Conservation (phyloP, 2,888 invertebrate species). For the Electrophaes corylata region DNA sequence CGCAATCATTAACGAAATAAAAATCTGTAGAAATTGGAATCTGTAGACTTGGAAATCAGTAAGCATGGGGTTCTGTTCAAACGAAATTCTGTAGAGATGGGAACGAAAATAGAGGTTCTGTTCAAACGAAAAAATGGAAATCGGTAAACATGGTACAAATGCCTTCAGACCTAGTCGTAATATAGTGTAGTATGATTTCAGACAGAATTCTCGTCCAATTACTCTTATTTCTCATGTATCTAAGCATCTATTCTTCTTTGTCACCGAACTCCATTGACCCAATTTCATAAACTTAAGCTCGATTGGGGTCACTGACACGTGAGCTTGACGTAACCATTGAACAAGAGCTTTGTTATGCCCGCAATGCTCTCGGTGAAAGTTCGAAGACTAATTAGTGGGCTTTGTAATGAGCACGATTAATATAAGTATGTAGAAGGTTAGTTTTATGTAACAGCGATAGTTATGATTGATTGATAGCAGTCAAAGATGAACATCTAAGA, state of each 20-base stretch:
- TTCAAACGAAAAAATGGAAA: no score
- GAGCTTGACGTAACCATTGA: conserved; percentile 37
- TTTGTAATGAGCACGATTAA: conserved; percentile 30
- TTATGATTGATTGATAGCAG: conserved; percentile 3
- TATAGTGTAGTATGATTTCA: no score
- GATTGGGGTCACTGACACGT: conserved; percentile 38
- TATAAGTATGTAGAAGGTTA: neutral
- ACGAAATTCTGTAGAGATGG: no score
- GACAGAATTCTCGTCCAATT: no score
- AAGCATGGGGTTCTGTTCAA: no score
- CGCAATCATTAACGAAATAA: no score
- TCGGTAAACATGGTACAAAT: no score
- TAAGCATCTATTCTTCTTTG: neutral
- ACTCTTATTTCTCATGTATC: no score
- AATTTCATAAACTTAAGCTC: conserved; percentile 11
- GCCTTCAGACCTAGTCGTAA: no score
- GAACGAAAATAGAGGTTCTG: no score
- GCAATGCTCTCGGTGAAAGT: conserved; percentile 36
- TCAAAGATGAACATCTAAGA: neutral
- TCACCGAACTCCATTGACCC: neutral
- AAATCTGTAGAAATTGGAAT: no score
- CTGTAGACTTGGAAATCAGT: no score
- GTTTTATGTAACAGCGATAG: conserved; percentile 20
- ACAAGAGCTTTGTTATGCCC: conserved; percentile 39
- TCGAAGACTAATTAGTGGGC: conserved; percentile 25